Base-by-base conservation (phyloP, 2,888 invertebrate species). In the Drosophila demipolita region DNA sequence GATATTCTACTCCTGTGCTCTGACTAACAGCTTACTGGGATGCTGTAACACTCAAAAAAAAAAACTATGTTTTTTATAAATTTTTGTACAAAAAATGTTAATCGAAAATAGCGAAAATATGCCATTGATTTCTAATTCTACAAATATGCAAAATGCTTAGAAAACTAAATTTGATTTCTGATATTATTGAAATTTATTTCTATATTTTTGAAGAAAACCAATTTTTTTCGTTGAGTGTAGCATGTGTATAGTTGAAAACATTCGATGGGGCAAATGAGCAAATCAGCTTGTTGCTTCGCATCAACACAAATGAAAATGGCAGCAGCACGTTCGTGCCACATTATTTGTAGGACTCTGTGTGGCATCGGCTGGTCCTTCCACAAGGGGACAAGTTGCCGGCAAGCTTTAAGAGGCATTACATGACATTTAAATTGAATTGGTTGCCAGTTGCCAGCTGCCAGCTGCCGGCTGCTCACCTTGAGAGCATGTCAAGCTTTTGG, bases 201-300 rank as follows among this genome's bases (percentile, higher is more conserved):
- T 20, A 20, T 11, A 11, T 42, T 6, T 42, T 11, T 11, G 6
- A 20, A 23, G 11, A 23, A 33, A 5, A 20, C 6, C 5, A 20
- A 20, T 20, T 20, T 23, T 38, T 38, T 55, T 17, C 7, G n/a
- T 11, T 29, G 12, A 54, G 54, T 55, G 50, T 20, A 11, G 11
- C 35, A 35, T 20, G 12, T 45, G 33, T 17, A 52, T 17, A 49
- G 49, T 57, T n/a, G 62, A 53, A 53, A 45, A 59, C 38, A 66
- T 68, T 70, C 20, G 62, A 61, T n/a, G 49, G 49, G 20, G 66
- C 66, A 70, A 74, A 54, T 66, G 62, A 61, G 65, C 42, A 78
- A 75, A 70, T 75, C 76, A 58, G 76, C 76, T 79, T 78, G 78
- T 75, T 78, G 78, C 78, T 68, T 64, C 63, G 29, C 68, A 53